Evolutionary conservation across 2,797 vertebrate species (phyloP), one percentile per base, ranked within the genome.

Genomic region (Carapus acus): DNA sequence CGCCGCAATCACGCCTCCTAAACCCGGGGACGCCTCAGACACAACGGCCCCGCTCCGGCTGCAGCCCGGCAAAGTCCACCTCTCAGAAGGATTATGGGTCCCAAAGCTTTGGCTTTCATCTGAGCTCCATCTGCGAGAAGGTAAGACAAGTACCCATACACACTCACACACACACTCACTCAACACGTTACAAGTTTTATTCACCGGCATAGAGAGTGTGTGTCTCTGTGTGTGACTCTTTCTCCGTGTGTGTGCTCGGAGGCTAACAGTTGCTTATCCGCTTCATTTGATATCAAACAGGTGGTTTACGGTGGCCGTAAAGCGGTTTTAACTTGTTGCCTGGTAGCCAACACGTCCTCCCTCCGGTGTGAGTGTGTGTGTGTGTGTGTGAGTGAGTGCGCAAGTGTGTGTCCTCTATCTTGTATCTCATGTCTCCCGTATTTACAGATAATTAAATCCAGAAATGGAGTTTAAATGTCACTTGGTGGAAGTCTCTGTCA

Each of bases 351-450:
- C 78, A 64, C 73, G 76, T 73, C 75, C 62, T 60, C 58, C 21
- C 36, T 54, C 43, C 27, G 13, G 60, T 61, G 22, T 56, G 17
- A 52, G 1, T 18, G 60, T 65, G 51, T 59, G 8, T 33, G 31
- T 33, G 3, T 27, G 34, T 54, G 60, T 50, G 66, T 54, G 43
- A 58, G 43, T 71, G 53, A n/a, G n/a, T n/a, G n/a, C n/a, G n/a
- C n/a, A n/a, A n/a, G n/a, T n/a, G n/a, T n/a, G n/a, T n/a, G n/a
- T n/a, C n/a, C n/a, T n/a, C n/a, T n/a, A n/a, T n/a, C n/a, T n/a
- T n/a, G n/a, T n/a, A n/a, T 69, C 64, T 82, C 76, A 71, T 52
- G 70, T 73, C 72, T 69, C 75, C n/a, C n/a, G n/a, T n/a, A n/a
- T n/a, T n/a, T n/a, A n/a, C n/a, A n/a, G n/a, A n/a, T n/a, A n/a